These are phyloP conservation scores for Eristalis intricaria DNA, from an alignment of 2,888 invertebrate genomes.

Conservation along the genomic window DNA sequence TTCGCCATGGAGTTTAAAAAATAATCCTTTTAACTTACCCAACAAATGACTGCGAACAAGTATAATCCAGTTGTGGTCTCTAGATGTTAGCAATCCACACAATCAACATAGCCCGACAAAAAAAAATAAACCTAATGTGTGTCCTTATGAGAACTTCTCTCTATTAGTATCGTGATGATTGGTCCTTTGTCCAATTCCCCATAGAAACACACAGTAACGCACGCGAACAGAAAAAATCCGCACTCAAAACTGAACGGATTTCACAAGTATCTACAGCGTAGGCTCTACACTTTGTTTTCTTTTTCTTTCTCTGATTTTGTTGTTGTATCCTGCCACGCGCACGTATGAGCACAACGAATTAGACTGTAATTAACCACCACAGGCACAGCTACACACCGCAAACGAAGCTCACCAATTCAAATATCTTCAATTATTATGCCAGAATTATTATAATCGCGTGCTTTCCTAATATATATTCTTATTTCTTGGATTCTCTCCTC, in stretches of 20 bases:
- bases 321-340: not conserved
- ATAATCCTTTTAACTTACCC: conserved; percentile 36
- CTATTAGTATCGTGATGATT: conserved; percentile 32
- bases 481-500: conserved; percentile 1
- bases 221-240: not conserved
- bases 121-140: conserved; percentile 3
- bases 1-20: not conserved
- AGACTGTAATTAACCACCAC: conserved; percentile 40
- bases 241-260: conserved; percentile 12
- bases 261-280: conserved; percentile 28
- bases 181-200: conserved; percentile 41
- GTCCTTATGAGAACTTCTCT: conserved; percentile 10
- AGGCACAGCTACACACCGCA: conserved; percentile 9
- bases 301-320: not conserved
- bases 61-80: conserved; percentile 41
- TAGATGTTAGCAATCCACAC: not conserved
- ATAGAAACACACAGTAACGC: not conserved
- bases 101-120: not conserved
- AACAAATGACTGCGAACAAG: conserved; percentile 33
- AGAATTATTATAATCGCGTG: conserved; percentile 52
- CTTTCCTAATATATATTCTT: conserved; percentile 40
- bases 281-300: conserved; percentile 25
- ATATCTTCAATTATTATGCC: conserved; percentile 42
- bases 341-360: conserved; percentile 6
- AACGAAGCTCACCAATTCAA: conserved; percentile 26